phyloP scores from a whole-genome alignment of 2,888 invertebrate genomes.

The Troglohyphantes excavatus region DNA sequence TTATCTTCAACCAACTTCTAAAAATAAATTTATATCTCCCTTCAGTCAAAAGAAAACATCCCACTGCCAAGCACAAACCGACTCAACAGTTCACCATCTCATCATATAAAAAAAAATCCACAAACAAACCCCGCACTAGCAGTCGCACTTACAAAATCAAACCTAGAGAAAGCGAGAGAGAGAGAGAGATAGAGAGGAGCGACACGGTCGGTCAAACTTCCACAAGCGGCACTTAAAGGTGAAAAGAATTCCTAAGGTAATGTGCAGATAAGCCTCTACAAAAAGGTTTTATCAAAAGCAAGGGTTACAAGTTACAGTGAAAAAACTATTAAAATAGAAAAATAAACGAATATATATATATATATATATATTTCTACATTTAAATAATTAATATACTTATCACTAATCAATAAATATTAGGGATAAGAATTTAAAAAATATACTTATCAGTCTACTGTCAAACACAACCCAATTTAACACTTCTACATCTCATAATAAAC shows the following conservation, averaged over 20 bases:
- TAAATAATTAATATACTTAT: too few species aligned
- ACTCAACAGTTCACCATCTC: slow-evolving; percentile 42
- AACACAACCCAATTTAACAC: slow-evolving; percentile 30
- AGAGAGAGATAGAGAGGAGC: slow-evolving; percentile 43
- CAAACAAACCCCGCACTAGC: neutral
- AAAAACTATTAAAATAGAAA: too few species aligned
- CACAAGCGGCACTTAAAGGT: slow-evolving; percentile 56
- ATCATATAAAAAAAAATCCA: slow-evolving; percentile 6
- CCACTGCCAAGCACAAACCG: neutral
- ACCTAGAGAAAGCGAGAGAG: neutral
- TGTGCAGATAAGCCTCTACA: slow-evolving; percentile 49
- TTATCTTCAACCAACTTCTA: too few species aligned
- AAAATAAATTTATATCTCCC: too few species aligned
- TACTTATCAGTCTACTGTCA: neutral
- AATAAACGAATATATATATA: too few species aligned
- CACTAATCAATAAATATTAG: too few species aligned
- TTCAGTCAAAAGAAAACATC: too few species aligned
- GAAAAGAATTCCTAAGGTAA: slow-evolving; percentile 63
- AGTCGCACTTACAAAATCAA: neutral
- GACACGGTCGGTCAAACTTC: slow-evolving; percentile 62
- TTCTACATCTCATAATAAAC: neutral
- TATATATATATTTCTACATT: too few species aligned
- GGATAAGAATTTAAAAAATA: too few species aligned
- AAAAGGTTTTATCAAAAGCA: slow-evolving; percentile 11
- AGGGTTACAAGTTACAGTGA: too few species aligned